These are phyloP conservation scores for Chromis chromis DNA, from an alignment of 2,797 vertebrate genomes.

Conservation along the genomic window DNA sequence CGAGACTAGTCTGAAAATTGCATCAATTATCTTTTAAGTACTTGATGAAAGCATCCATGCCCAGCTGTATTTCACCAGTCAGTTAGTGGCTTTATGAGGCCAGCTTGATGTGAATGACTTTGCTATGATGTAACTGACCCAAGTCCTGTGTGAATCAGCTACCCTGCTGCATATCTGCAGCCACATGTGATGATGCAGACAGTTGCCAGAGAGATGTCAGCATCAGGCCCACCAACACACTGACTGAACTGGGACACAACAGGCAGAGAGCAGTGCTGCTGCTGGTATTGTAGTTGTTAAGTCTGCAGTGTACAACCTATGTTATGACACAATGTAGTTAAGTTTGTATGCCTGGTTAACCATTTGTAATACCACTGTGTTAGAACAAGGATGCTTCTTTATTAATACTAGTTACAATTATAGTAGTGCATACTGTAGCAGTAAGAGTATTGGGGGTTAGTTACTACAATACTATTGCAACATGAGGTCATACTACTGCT, in stretches of 20 bases:
- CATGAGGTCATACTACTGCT: neutral
- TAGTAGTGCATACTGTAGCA: neutral
- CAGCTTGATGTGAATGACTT: slow-evolving; percentile 14
- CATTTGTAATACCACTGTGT: neutral
- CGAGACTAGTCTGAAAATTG: neutral
- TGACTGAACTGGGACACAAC: slow-evolving; percentile 52
- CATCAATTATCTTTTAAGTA: neutral
- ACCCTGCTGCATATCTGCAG: slow-evolving; percentile 29
- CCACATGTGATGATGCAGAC: slow-evolving; percentile 36
- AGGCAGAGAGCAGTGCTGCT: slow-evolving; percentile 18
- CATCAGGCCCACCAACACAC: slow-evolving; percentile 31
- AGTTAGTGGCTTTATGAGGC: neutral
- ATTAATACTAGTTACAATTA: neutral
- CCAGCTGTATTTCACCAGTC: neutral
- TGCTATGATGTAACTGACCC: slow-evolving; percentile 21
- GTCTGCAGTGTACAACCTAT: slow-evolving; percentile 19
- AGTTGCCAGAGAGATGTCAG: slow-evolving; percentile 40
- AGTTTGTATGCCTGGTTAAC: neutral
- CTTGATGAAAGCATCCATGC: neutral
- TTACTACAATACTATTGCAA: neutral
- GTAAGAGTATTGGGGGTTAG: neutral
- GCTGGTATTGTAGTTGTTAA: slow-evolving; percentile 18
- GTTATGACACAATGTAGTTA: neutral
- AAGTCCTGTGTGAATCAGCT: slow-evolving; percentile 38
- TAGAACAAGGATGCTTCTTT: neutral